Conservation (phyloP, 53 echinoderm and acorn worm genomes). For the Echinometra lucunter region DNA sequence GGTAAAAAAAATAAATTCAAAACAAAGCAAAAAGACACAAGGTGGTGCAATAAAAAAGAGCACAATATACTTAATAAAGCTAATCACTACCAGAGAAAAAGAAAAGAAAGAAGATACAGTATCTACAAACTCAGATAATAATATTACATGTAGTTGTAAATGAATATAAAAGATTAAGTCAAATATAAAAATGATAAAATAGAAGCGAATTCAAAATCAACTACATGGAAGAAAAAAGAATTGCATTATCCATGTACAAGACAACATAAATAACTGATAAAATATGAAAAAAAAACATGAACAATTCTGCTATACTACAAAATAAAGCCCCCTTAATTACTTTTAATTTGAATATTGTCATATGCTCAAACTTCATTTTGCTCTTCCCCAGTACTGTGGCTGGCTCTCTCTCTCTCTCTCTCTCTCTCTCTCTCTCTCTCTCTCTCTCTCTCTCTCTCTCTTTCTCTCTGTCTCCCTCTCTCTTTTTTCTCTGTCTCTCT, state of each 20-base stretch:
- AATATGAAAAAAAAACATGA: neutral
- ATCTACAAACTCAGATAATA: no score
- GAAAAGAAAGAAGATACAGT: no score
- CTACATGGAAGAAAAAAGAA: neutral
- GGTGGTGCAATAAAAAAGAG: no score
- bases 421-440: neutral
- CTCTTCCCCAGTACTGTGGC: no score
- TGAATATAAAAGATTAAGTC: neutral
- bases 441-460: neutral
- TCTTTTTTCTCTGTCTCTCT: no score
- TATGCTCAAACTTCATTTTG: no score
- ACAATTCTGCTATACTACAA: neutral
- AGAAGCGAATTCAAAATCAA: neutral
- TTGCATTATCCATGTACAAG: neutral
- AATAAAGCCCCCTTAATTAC: neutral
- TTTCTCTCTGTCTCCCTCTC: no score
- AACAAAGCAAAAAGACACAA: no score
- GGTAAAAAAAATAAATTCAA: no score
- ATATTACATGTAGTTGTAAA: neutral
- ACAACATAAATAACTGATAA: neutral
- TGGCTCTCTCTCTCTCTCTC: no score
- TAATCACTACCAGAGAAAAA: no score
- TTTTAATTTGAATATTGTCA: neutral
- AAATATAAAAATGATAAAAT: neutral
- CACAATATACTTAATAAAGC: no score